These are phyloP conservation scores for Scatophagus argus DNA, from an alignment of 2,113 vertebrate species.

Conservation along the genomic window DNA sequence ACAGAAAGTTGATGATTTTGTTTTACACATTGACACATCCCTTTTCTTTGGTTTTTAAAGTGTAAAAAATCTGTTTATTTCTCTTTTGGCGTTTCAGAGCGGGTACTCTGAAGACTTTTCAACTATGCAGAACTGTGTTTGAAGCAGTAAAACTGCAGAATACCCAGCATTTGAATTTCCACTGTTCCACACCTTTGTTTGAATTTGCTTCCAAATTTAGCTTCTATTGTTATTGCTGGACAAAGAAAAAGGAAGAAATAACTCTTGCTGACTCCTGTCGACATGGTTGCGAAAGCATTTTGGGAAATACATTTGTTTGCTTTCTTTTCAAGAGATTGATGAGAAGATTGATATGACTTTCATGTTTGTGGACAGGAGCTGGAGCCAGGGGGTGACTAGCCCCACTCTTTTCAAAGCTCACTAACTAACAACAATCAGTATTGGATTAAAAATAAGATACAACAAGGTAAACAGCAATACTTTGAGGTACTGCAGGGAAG, in stretches of 20 bases:
- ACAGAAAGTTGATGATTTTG: too few species aligned
- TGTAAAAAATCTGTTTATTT: conserved; percentile 22
- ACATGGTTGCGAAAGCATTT: not conserved
- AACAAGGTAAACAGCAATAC: not conserved
- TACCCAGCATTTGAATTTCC: not conserved
- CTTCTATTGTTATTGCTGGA: not conserved
- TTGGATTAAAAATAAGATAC: not conserved
- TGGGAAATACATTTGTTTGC: not conserved
- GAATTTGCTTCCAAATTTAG: not conserved
- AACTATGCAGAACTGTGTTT: not conserved
- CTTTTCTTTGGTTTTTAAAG: conserved; percentile 50
- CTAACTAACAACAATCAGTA: not conserved
- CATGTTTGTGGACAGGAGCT: not conserved
- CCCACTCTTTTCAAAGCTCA: not conserved
- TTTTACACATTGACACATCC: conserved; percentile 24
- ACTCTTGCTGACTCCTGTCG: not conserved
- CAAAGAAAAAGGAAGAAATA: not conserved
- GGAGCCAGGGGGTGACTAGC: not conserved
- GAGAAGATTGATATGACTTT: not conserved
- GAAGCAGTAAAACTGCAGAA: not conserved
- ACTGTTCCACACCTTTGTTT: not conserved
- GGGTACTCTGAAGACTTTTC: conserved; percentile 79
- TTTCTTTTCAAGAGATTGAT: not conserved
- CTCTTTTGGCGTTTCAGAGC: conserved; percentile 72
- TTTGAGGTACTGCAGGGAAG: too few species aligned